phyloP scores from a whole-genome alignment of 2,113 vertebrate species.

The Elephantulus edwardii region DNA sequence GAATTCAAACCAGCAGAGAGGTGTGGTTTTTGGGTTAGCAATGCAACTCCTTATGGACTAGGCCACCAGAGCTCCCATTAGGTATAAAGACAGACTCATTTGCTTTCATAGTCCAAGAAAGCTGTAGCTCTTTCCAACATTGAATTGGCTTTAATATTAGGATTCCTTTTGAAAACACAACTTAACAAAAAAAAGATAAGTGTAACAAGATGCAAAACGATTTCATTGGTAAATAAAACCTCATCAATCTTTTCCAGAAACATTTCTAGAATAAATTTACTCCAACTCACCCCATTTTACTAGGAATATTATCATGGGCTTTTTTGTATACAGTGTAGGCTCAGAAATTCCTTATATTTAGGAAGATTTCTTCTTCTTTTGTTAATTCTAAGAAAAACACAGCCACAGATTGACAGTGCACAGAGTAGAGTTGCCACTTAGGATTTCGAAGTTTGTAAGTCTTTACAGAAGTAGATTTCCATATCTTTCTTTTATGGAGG shows the following conservation, averaged over 20 bases:
- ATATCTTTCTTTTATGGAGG: no score
- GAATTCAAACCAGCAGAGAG: no score
- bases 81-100: not conserved
- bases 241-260: not conserved
- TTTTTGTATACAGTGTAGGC: not conserved
- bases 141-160: not conserved
- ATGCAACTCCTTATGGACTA: no score
- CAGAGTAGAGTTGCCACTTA: no score
- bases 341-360: not conserved
- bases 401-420: no score
- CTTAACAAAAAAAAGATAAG: not conserved
- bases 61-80: no score
- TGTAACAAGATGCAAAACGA: not conserved
- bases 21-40: no score
- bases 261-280: not conserved
- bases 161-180: not conserved
- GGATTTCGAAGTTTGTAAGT: no score
- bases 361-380: not conserved
- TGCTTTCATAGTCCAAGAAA: not conserved
- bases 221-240: not conserved
- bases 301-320: not conserved
- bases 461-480: no score
- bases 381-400: no score
- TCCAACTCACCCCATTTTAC: not conserved
- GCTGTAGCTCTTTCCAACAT: not conserved